These are phyloP conservation scores for Drosophila pallidifrons DNA, from an alignment of 1,140 invertebrate species.

Conservation along the genomic window DNA sequence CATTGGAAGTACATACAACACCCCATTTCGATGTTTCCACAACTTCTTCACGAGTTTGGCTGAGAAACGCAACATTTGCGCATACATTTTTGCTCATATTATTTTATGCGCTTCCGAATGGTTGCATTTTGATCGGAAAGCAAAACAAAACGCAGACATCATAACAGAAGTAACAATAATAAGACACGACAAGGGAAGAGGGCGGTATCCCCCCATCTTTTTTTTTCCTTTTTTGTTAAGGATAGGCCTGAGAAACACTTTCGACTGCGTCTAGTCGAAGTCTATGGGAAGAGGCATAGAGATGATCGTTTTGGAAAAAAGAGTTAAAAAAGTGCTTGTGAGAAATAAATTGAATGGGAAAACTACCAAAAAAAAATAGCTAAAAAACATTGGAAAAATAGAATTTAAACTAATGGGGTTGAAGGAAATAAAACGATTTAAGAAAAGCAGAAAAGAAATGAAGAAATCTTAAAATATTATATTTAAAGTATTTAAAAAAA, in stretches of 20 bases:
- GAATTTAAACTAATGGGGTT: too few species aligned
- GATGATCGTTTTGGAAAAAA: not conserved
- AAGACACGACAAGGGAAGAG: not conserved
- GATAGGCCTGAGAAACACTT: conserved; percentile 33
- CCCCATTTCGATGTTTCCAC: conserved; percentile 18
- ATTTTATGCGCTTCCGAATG: conserved; percentile 79
- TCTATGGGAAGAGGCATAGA: conserved; percentile 13
- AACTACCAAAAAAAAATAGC: too few species aligned
- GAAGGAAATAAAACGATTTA: too few species aligned
- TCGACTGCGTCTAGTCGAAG: conserved; percentile 30
- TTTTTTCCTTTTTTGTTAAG: not conserved
- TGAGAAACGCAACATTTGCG: conserved; percentile 78
- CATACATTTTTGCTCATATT: conserved; percentile 70
- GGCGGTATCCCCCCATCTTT: conserved; percentile 4
- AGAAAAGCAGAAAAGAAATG: too few species aligned
- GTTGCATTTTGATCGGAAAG: conserved; percentile 74
- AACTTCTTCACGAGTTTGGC: not conserved
- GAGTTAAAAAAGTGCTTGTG: too few species aligned
- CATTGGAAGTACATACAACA: conserved; percentile 1
- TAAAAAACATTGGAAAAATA: too few species aligned
- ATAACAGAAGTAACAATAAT: conserved; percentile 35
- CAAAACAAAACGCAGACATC: conserved; percentile 59
- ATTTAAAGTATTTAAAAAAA: too few species aligned
- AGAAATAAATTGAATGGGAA: too few species aligned
- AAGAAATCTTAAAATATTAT: too few species aligned